Conservation (phyloP, 2,888 invertebrate species). For the Apotomis capreana region DNA sequence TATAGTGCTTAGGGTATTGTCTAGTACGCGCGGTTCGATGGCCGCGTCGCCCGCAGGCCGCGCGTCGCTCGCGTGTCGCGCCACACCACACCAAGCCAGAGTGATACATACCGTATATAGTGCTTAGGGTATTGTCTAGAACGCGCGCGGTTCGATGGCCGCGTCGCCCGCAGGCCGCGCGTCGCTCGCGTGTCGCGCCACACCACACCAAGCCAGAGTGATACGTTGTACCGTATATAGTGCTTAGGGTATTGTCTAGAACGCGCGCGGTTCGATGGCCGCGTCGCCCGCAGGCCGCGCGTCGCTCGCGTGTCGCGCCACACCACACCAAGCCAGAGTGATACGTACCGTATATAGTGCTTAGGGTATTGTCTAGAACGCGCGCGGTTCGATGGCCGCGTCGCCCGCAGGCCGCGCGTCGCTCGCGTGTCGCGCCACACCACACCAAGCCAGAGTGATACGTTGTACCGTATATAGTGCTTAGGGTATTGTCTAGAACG, state of each 20-base stretch:
- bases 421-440: constrained; percentile 68
- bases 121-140: too few species aligned
- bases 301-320: too few species aligned
- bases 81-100: constrained; percentile 75
- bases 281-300: constrained; percentile 70
- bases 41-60: too few species aligned
- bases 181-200: constrained; percentile 67
- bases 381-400: constrained; percentile 79
- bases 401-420: constrained; percentile 75
- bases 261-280: too few species aligned
- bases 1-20: constrained; percentile 66
- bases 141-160: too few species aligned
- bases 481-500: constrained; percentile 71
- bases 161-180: constrained; percentile 70
- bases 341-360: constrained; percentile 54
- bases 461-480: constrained; percentile 56
- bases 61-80: constrained; percentile 67
- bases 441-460: constrained; percentile 67
- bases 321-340: too few species aligned
- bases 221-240: too few species aligned
- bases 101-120: too few species aligned
- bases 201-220: too few species aligned
- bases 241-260: too few species aligned
- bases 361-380: constrained; percentile 71
- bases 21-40: constrained; percentile 75